A percentile compares a stretch with the other conserved stretches of the same genome.
Evolutionary conservation across 2,888 invertebrate genomes (phyloP).

Genomic region (Lysandra bellargus): DNA sequence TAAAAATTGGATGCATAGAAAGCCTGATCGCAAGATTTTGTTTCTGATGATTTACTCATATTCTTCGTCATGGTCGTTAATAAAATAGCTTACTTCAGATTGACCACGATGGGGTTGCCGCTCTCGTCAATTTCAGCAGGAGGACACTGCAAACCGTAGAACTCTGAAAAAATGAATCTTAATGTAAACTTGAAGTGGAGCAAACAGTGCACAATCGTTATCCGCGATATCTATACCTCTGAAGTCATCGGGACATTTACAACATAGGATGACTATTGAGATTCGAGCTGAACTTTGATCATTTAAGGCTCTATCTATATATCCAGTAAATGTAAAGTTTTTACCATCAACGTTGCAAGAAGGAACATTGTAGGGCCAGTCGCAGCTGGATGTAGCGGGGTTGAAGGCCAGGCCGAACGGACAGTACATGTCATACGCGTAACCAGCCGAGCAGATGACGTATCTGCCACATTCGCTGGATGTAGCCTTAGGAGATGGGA

Average conservation of each 20-base stretch:
- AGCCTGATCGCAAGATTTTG: too few species aligned
- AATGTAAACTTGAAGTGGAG: too few species aligned
- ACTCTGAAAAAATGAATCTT: conserved; percentile 48
- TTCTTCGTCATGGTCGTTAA: too few species aligned
- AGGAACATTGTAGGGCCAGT: conserved; percentile 90
- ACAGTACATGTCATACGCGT: conserved; percentile 82
- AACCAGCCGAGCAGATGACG: conserved; percentile 87
- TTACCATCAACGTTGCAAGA: conserved; percentile 82
- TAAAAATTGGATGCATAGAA: too few species aligned
- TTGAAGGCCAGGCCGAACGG: conserved; percentile 88
- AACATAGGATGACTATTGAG: too few species aligned
- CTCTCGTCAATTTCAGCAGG: conserved; percentile 48
- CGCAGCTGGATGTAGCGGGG: conserved; percentile 84
- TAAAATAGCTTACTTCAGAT: conserved; percentile 52
- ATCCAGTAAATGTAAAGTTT: not conserved
- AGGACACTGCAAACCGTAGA: conserved; percentile 60
- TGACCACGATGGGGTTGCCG: conserved; percentile 47
- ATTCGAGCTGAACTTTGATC: too few species aligned
- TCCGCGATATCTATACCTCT: too few species aligned
- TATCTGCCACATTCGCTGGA: conserved; percentile 84
- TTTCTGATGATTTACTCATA: too few species aligned
- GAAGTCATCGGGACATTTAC: too few species aligned
- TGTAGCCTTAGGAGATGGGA: conserved; percentile 59
- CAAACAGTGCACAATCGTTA: too few species aligned
- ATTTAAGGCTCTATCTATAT: too few species aligned